phyloP scores from a whole-genome alignment of 2,888 invertebrate genomes.

The Agrochola macilenta region DNA sequence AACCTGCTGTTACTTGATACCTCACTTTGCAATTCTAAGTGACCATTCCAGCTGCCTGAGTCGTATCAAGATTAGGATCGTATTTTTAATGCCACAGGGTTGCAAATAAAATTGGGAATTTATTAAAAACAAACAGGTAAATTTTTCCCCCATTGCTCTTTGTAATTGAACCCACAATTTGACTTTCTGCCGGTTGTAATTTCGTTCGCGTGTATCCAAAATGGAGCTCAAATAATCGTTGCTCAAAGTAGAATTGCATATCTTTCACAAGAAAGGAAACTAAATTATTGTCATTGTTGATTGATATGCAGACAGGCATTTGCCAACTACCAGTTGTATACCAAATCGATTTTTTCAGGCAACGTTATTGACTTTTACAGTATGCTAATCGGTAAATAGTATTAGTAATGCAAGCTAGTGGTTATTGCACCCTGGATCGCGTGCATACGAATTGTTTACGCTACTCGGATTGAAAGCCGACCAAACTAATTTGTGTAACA shows the following conservation, averaged over 20 bases:
- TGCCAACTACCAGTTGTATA: slow-evolving; percentile 11
- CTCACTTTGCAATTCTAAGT: slow-evolving; percentile 51
- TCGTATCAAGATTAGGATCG: slow-evolving; percentile 33
- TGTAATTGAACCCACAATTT: slow-evolving; percentile 40
- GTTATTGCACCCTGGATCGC: slow-evolving; percentile 70
- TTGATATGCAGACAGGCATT: slow-evolving; percentile 32
- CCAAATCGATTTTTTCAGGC: slow-evolving; percentile 17
- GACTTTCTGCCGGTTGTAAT: slow-evolving; percentile 32
- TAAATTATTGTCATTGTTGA: slow-evolving; percentile 31
- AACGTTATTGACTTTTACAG: slow-evolving; percentile 23
- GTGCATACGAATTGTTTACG: slow-evolving; percentile 67
- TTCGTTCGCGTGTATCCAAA: slow-evolving; percentile 47
- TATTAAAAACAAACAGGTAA: slow-evolving; percentile 14
- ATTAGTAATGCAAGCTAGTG: slow-evolving; percentile 55
- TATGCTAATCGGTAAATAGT: slow-evolving; percentile 38
- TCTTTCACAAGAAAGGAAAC: slow-evolving; percentile 12
- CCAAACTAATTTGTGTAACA: slow-evolving; percentile 67
- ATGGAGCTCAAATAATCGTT: slow-evolving; percentile 33
- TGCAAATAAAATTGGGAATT: slow-evolving; percentile 43
- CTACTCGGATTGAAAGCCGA: slow-evolving; percentile 49
- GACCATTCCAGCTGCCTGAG: slow-evolving; percentile 35
- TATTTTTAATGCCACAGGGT: slow-evolving; percentile 25
- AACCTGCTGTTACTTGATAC: slow-evolving; percentile 42
- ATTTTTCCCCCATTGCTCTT: slow-evolving; percentile 14
- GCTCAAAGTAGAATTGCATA: slow-evolving; percentile 43